Evolutionary conservation across 2,113 vertebrate genomes (phyloP).

Genomic region (Ceyx cyanopectus): DNA sequence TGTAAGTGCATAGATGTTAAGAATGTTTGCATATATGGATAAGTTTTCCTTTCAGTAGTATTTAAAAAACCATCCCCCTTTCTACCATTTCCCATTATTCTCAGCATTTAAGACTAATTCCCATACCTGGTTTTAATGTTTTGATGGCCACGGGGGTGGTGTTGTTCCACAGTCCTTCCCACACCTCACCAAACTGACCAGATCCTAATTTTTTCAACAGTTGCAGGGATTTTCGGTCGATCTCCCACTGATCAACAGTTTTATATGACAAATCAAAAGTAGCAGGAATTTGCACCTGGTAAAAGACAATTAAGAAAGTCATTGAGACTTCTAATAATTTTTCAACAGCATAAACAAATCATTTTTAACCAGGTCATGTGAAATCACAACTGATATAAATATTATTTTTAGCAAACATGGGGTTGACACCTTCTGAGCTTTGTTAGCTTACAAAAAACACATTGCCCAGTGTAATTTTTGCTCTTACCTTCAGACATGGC

Average conservation of each 20-base stretch:
- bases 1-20: not conserved
- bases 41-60: not conserved
- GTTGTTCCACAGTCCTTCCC: constrained; percentile 92
- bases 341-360: constrained; percentile 46
- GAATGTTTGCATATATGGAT: not conserved
- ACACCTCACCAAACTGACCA: constrained; percentile 96
- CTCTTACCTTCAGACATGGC: constrained; percentile 89
- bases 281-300: constrained; percentile 74
- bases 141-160: constrained; percentile 92
- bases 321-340: not conserved
- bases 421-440: not conserved
- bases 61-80: not conserved
- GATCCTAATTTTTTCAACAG: constrained; percentile 87
- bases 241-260: constrained; percentile 96
- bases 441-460: not conserved
- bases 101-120: not conserved
- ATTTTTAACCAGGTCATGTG: constrained; percentile 22
- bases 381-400: not conserved
- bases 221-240: constrained; percentile 85
- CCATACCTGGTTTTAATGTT: constrained; percentile 91
- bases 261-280: constrained; percentile 90
- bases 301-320: not conserved
- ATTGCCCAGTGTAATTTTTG: not conserved
- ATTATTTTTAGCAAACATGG: not conserved
- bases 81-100: not conserved